Evolutionary conservation across 2,888 invertebrate genomes (phyloP), one percentile per base, ranked within the genome.

Genomic region (Leucophenga maculata): DNA sequence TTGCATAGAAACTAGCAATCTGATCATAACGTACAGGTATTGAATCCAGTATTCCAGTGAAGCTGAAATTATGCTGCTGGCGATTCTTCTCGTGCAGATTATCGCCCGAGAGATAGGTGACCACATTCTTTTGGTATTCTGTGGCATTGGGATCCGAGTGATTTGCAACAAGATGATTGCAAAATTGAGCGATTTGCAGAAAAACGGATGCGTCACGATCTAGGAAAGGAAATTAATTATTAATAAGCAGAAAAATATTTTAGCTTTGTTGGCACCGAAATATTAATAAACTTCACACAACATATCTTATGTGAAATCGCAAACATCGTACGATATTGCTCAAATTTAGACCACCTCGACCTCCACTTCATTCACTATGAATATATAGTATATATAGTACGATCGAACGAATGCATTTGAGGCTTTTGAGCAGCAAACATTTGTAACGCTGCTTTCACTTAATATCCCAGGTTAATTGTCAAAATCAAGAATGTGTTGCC

Each of bases 11-110:
- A 77, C 93, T 92, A 78, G 92, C 93, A 78, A 97, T 94, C 83
- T 93, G 92, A 88, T 96, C 94, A 68, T 96, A 90, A 78, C 94
- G 92, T 65, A 97, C 93, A 20, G 96, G 96, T 72, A 94, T 94
- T 59, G 94, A 91, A 81, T 94, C 92, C 31, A 95, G 93, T 76
- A 96, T 92, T 70, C 94, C 94, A 8, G 93, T 92, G 70, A 93
- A 91, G 86, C 94, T 94, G 85, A 94, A 94, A 75, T 93, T 90
- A 69, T 85, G 85, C 77, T 88, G 88, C 69, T 87, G 86, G 50
- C 86, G 85, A 72, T 88, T 83, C 78, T 88, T 88, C 72, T 88
- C 88, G 60, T 86, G 80, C 70, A 89, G 73, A 73, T 86, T 86
- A 72, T 88, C 90, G 14, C 95, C 95, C 31, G 95, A 93, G 54